Evolutionary conservation across 1,140 invertebrate species (phyloP).

Genomic region (Drosophila chauvacae): DNA sequence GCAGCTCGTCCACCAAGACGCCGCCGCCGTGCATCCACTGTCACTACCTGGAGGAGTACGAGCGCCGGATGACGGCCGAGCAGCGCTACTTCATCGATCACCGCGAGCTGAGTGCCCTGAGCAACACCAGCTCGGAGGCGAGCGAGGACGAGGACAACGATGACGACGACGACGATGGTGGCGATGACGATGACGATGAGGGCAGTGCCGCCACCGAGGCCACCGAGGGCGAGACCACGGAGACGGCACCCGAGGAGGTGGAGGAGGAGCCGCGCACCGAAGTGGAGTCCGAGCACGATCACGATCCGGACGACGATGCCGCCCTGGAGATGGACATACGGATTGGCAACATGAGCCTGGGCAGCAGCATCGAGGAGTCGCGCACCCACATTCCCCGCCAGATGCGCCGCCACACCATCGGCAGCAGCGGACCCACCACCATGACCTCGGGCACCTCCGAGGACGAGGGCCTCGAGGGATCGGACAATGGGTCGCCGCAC

Average conservation of each 20-base stretch:
- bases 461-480: slow-evolving; percentile 74
- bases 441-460: slow-evolving; percentile 67
- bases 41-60: slow-evolving; percentile 88
- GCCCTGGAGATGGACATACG: slow-evolving; percentile 77
- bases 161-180: slow-evolving; percentile 86
- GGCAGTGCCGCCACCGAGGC: slow-evolving; percentile 24
- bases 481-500: slow-evolving; percentile 74
- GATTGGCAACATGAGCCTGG: slow-evolving; percentile 63
- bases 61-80: slow-evolving; percentile 85
- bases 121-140: slow-evolving; percentile 85
- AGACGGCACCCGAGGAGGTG: slow-evolving; percentile 62
- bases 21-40: slow-evolving; percentile 88
- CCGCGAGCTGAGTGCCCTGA: slow-evolving; percentile 84
- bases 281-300: slow-evolving; percentile 35
- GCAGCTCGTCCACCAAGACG: slow-evolving; percentile 86
- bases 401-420: slow-evolving; percentile 78
- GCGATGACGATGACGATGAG: slow-evolving; percentile 54
- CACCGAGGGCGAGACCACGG: slow-evolving; percentile 62
- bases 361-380: slow-evolving; percentile 78
- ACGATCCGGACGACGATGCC: slow-evolving; percentile 65
- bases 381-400: slow-evolving; percentile 66
- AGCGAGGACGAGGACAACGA: slow-evolving; percentile 83
- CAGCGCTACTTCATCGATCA: slow-evolving; percentile 76
- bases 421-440: slow-evolving; percentile 70
- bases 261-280: slow-evolving; percentile 38